Percentiles rank a stretch among this genome's conserved stretches.
Conservation (phyloP, 2,888 invertebrate genomes). For the Danaus chrysippus region DNA sequence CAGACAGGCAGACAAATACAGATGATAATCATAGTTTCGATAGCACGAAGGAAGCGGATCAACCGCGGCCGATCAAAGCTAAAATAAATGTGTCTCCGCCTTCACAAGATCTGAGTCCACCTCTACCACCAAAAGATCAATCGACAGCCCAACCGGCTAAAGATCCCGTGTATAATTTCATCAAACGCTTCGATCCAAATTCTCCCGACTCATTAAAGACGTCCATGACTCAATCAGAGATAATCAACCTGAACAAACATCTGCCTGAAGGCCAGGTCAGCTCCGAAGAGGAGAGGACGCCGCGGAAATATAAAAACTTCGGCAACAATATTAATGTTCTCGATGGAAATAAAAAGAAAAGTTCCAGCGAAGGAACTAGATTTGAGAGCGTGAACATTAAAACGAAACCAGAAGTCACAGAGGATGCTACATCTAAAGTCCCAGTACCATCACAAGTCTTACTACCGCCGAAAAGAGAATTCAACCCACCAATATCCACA, state of each 20-base stretch:
- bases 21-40: conserved; percentile 12
- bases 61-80: conserved; percentile 20
- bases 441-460: conserved; percentile 57
- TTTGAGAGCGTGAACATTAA: conserved; percentile 58
- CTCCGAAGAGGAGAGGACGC: conserved; percentile 62
- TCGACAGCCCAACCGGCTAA: conserved; percentile 40
- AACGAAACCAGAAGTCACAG: conserved; percentile 35
- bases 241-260: conserved; percentile 59
- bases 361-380: conserved; percentile 42
- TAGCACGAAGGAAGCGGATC: conserved; percentile 11
- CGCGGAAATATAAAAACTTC: conserved; percentile 54
- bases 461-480: conserved; percentile 76
- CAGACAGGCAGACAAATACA: conserved; percentile 19
- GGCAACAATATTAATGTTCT: conserved; percentile 53
- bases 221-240: conserved; percentile 64
- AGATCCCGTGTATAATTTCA: conserved; percentile 63
- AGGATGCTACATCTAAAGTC: conserved; percentile 31
- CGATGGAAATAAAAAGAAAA: conserved; percentile 49
- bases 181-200: conserved; percentile 70
- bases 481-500: conserved; percentile 58
- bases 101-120: conserved; percentile 50
- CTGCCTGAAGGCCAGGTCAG: conserved; percentile 61
- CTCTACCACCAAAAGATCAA: conserved; percentile 44
- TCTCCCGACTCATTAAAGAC: conserved; percentile 59
- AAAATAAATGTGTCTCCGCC: conserved; percentile 39